Conservation (phyloP, 1,140 invertebrate genomes). For the Drosophila bocki region DNA sequence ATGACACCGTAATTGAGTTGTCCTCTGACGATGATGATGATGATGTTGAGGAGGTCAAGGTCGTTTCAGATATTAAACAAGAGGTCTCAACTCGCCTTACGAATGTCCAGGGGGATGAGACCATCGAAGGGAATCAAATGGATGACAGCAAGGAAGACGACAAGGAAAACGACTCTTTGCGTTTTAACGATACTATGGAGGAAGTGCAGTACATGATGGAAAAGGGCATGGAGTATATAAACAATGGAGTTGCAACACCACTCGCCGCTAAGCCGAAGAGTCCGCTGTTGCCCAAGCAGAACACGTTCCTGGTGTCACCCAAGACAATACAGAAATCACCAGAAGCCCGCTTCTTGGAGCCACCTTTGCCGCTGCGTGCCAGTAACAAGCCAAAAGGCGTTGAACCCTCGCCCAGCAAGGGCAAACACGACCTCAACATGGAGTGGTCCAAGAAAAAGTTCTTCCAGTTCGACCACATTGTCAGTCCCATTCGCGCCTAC, state of each 20-base stretch:
- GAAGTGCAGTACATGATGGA: conserved; percentile 85
- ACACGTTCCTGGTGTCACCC: conserved; percentile 62
- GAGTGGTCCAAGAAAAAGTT: conserved; percentile 45
- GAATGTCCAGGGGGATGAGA: background rate
- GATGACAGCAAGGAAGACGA: conserved; percentile 45
- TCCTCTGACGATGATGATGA: conserved; percentile 60
- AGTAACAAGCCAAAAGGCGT: conserved; percentile 20
- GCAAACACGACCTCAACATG: conserved; percentile 47
- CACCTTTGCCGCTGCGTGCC: conserved; percentile 18
- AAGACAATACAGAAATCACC: conserved; percentile 4
- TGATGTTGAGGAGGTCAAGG: conserved; percentile 33
- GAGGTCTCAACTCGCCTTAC: background rate
- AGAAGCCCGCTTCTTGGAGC: conserved; percentile 12
- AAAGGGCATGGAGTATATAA: conserved; percentile 76
- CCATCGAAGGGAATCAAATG: background rate
- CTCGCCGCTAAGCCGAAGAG: conserved; percentile 8
- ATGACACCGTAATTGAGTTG: conserved; percentile 59
- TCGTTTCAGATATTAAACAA: conserved; percentile 19
- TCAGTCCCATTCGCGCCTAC: conserved; percentile 84
- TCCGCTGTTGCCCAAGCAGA: conserved; percentile 42
- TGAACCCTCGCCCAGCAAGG: conserved; percentile 7
- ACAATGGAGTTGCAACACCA: conserved; percentile 7
- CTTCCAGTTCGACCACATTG: conserved; percentile 66
- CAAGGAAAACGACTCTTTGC: conserved; percentile 65
- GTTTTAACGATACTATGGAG: conserved; percentile 85